phyloP scores from a whole-genome alignment of 2,797 vertebrate species.

The Limnodromus scolopaceus region DNA sequence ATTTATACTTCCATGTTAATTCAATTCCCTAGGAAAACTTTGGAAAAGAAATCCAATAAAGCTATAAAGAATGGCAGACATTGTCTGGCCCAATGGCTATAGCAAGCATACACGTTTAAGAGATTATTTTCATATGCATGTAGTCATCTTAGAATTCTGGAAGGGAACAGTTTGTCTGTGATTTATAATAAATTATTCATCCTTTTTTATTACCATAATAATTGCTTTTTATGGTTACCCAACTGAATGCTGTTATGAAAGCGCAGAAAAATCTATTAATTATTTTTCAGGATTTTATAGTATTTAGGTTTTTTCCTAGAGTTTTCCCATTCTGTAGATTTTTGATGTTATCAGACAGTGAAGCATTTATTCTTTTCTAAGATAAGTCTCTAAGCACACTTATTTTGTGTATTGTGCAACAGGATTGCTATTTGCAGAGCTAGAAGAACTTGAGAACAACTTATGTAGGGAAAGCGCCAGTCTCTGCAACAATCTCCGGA shows the following conservation, averaged over 20 bases:
- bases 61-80: neutral
- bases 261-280: slow-evolving; percentile 49
- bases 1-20: neutral
- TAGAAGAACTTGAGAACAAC: neutral
- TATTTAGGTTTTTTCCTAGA: neutral
- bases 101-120: neutral
- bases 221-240: slow-evolving; percentile 14
- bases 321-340: neutral
- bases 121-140: slow-evolving; percentile 26
- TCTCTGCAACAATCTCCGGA: fast-evolving
- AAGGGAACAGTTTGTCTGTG: neutral
- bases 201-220: slow-evolving; percentile 34
- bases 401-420: neutral
- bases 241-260: slow-evolving; percentile 47
- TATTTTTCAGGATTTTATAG: slow-evolving; percentile 27
- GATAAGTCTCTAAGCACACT: neutral
- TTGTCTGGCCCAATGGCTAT: slow-evolving; percentile 15
- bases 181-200: slow-evolving; percentile 45
- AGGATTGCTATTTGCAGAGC: neutral
- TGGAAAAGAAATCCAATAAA: neutral
- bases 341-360: neutral
- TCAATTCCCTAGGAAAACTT: neutral
- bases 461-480: neutral
- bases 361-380: neutral
- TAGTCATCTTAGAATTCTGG: slow-evolving; percentile 24